phyloP scores from a whole-genome alignment of 2,113 vertebrate genomes.

The Pachycephala philippinensis region DNA sequence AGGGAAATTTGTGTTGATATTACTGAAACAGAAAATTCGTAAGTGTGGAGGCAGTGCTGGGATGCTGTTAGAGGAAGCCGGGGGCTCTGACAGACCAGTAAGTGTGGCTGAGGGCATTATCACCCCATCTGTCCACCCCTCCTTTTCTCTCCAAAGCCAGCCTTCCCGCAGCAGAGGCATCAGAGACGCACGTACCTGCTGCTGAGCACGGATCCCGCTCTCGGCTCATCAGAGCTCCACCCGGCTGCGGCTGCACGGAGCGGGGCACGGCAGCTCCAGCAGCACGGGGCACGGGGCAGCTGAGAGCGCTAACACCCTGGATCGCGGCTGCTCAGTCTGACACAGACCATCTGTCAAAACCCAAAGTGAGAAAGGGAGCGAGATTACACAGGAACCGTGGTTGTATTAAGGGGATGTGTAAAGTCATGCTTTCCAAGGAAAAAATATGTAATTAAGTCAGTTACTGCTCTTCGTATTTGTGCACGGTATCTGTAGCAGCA shows the following conservation, averaged over 20 bases:
- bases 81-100: neutral
- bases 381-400: neutral
- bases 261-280: neutral
- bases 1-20: neutral
- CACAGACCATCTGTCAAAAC: conserved; percentile 4
- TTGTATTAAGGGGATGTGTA: neutral
- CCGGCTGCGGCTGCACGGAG: neutral
- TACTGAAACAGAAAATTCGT: neutral
- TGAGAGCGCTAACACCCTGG: neutral
- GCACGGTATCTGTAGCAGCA: neutral
- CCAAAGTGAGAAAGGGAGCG: neutral
- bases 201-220: neutral
- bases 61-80: neutral
- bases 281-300: neutral
- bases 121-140: neutral
- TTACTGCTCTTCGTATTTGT: neutral
- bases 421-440: neutral
- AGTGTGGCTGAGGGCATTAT: neutral
- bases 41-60: neutral
- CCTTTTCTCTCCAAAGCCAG: neutral
- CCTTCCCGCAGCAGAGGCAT: neutral
- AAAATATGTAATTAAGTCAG: neutral
- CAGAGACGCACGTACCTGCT: neutral
- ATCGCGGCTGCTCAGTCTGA: neutral
- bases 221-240: neutral